These are phyloP conservation scores for Sebastes minor DNA, from an alignment of 2,797 vertebrate genomes.

Conservation along the genomic window DNA sequence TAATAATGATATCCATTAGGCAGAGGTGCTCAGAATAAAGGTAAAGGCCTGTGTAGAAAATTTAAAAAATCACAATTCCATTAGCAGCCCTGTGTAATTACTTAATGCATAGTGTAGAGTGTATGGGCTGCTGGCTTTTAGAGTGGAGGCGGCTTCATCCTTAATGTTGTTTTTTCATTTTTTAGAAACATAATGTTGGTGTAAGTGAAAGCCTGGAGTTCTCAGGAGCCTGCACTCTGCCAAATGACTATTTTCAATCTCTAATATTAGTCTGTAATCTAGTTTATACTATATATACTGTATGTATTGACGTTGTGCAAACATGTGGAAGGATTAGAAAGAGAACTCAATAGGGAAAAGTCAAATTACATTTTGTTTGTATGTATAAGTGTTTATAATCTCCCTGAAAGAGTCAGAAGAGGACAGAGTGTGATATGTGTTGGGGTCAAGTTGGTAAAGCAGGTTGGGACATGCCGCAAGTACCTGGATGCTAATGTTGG, in stretches of 20 bases:
- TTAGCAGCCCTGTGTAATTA: slow-evolving; percentile 30
- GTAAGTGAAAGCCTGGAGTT: neutral
- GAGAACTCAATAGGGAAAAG: too few species aligned
- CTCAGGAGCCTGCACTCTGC: neutral
- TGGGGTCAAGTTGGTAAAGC: neutral
- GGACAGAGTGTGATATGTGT: neutral
- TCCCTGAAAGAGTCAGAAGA: neutral
- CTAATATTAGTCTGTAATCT: neutral
- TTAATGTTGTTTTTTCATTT: neutral
- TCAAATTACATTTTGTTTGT: neutral
- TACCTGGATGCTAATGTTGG: slow-evolving; percentile 33
- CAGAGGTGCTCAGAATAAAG: neutral
- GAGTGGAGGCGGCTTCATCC: neutral
- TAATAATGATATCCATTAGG: slow-evolving; percentile 26
- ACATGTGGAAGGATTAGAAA: neutral
- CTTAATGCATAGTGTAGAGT: slow-evolving; percentile 13
- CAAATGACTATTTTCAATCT: neutral
- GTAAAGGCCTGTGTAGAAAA: neutral
- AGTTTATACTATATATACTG: neutral
- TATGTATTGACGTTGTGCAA: fast-evolving
- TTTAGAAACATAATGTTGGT: neutral
- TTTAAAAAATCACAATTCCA: slow-evolving; percentile 25
- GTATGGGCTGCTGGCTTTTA: neutral
- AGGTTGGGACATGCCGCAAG: slow-evolving; percentile 32
- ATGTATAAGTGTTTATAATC: neutral